phyloP scores from a whole-genome alignment of 2,113 vertebrate species.

The Erythrolamprus reginae region DNA sequence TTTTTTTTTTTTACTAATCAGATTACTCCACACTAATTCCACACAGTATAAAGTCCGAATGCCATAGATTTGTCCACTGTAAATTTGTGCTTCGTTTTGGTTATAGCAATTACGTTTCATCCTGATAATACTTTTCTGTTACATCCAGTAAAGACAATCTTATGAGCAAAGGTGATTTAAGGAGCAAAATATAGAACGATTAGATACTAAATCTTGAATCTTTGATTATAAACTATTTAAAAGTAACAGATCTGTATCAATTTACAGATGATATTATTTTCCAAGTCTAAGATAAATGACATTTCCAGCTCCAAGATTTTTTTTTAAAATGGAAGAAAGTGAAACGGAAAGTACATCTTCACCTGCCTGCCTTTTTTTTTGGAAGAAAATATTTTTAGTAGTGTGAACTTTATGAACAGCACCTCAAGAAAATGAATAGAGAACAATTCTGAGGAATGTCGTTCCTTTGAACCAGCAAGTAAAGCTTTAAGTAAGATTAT shows the following conservation, averaged over 20 bases:
- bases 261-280: neutral
- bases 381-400: constrained; percentile 27
- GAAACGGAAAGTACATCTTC: constrained; percentile 4
- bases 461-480: constrained; percentile 57
- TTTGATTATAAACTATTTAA: neutral
- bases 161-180: neutral
- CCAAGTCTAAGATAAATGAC: neutral
- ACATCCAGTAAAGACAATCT: constrained; percentile 34
- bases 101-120: neutral
- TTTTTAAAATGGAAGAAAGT: neutral
- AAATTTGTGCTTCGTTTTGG: neutral
- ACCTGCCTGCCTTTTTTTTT: constrained; percentile 27
- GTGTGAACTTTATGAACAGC: constrained; percentile 38
- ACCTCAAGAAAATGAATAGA: constrained; percentile 48
- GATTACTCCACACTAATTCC: neutral
- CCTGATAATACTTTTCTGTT: constrained; percentile 9
- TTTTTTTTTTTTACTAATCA: neutral
- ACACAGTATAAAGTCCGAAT: constrained; percentile 4
- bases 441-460: constrained; percentile 58
- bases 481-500: constrained; percentile 63
- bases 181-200: neutral
- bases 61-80: neutral
- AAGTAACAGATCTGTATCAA: neutral
- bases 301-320: neutral
- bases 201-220: neutral